A percentile compares a stretch with the other conserved stretches of the same genome.
These are phyloP conservation scores for Epinephelus malabaricus DNA, from an alignment of 2,797 vertebrate genomes.

Conservation along the genomic window DNA sequence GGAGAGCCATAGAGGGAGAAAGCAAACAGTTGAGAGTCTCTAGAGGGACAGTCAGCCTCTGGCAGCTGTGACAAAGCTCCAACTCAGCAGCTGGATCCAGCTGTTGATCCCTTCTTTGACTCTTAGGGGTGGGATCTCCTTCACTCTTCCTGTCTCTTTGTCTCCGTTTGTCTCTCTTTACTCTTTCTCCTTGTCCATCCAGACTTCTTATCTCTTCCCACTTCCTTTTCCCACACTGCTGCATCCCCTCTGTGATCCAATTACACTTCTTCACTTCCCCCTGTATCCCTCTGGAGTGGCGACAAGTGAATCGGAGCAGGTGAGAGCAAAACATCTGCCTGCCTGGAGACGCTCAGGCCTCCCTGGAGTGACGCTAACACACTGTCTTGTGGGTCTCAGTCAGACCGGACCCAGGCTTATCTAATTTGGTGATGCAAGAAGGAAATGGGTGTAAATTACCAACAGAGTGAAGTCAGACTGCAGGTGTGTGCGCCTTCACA, in stretches of 20 bases:
- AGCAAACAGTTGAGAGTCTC: slow-evolving; percentile 67
- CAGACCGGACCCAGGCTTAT: slow-evolving; percentile 53
- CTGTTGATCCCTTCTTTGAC: slow-evolving; percentile 68
- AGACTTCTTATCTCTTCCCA: slow-evolving; percentile 67
- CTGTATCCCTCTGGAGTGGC: slow-evolving; percentile 48
- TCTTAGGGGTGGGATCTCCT: slow-evolving; percentile 50
- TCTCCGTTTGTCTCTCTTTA: slow-evolving; percentile 51
- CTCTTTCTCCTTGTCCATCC: slow-evolving; percentile 40
- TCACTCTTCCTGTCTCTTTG: slow-evolving; percentile 57
- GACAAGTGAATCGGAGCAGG: slow-evolving; percentile 73
- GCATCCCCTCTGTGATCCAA: slow-evolving; percentile 60
- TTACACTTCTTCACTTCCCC: slow-evolving; percentile 66
- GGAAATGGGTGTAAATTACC: slow-evolving; percentile 61
- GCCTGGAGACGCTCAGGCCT: slow-evolving; percentile 42
- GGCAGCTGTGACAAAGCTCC: slow-evolving; percentile 69
- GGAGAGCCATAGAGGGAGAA: slow-evolving; percentile 33
- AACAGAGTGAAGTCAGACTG: slow-evolving; percentile 69
- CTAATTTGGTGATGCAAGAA: slow-evolving; percentile 61
- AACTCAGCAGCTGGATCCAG: slow-evolving; percentile 76
- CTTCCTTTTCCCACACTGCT: slow-evolving; percentile 74
- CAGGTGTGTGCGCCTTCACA: slow-evolving; percentile 68
- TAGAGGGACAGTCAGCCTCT: slow-evolving; percentile 66
- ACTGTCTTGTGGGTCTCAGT: slow-evolving; percentile 46
- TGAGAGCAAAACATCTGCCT: slow-evolving; percentile 76
- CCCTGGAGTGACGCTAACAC: slow-evolving; percentile 38